phyloP scores from a whole-genome alignment of 2,113 vertebrate species.

The Aspiorhynchus laticeps region DNA sequence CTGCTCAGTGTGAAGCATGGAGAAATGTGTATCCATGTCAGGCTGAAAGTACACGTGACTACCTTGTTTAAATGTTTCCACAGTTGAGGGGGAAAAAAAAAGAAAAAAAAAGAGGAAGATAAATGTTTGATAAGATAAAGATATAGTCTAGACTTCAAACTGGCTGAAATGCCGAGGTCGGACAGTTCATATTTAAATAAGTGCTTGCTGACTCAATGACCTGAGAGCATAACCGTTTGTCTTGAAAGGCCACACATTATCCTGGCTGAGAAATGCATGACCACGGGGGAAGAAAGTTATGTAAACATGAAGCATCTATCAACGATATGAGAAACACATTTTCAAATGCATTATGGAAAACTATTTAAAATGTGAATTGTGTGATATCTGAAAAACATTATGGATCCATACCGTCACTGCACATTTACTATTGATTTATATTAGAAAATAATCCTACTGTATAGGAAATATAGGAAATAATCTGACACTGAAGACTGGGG shows the following conservation, averaged over 20 bases:
- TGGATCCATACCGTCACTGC: background rate
- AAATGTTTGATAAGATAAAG: background rate
- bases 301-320: constrained; percentile 13
- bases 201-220: constrained; percentile 53
- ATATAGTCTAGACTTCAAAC: background rate
- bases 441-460: too few relatives aligned
- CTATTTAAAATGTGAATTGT: background rate
- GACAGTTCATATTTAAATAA: constrained; percentile 1
- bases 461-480: too few relatives aligned
- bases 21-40: background rate
- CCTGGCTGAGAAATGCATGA: background rate
- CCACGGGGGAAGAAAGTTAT: background rate
- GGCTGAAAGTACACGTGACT: constrained; percentile 33
- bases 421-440: too few relatives aligned
- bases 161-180: constrained; percentile 8
- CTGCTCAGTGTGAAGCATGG: constrained; percentile 43
- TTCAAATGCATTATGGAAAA: background rate
- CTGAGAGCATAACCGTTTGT: constrained; percentile 46
- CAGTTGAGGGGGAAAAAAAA: background rate
- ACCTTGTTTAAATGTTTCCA: constrained; percentile 13
- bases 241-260: constrained; percentile 41
- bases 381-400: background rate
- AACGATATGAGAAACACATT: background rate
- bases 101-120: constrained; percentile 17
- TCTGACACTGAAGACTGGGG: too few relatives aligned